These are phyloP conservation scores for Rostratula benghalensis DNA, from an alignment of 2,113 vertebrate species.

Conservation along the genomic window DNA sequence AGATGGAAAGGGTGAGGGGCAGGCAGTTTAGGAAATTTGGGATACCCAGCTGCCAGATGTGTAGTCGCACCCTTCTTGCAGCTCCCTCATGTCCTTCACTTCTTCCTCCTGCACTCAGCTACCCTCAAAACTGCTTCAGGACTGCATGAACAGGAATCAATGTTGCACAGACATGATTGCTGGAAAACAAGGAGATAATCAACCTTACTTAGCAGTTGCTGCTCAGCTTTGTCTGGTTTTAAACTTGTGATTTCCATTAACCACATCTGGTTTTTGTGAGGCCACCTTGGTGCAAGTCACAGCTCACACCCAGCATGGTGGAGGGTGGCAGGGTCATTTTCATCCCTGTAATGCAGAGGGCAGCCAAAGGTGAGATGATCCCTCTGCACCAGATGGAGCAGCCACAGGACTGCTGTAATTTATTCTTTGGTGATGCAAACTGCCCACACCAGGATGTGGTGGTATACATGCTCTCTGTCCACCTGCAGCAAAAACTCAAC, in stretches of 20 bases:
- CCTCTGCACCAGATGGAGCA: neutral
- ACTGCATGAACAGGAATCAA: conserved; percentile 40
- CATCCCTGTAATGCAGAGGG: neutral
- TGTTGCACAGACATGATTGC: conserved; percentile 77
- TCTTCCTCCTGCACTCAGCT: conserved; percentile 73
- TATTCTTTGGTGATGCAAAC: neutral
- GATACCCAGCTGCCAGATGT: conserved; percentile 61
- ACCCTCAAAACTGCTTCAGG: conserved; percentile 69
- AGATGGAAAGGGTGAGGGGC: conserved; percentile 70
- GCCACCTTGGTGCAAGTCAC: neutral
- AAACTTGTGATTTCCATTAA: conserved; percentile 11
- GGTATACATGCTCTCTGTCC: conserved; percentile 31
- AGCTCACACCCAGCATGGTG: neutral
- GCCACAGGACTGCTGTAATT: neutral
- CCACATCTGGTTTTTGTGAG: conserved; percentile 11
- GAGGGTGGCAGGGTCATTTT: neutral
- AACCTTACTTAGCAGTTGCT: neutral
- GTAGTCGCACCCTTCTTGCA: conserved; percentile 39
- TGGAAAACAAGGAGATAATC: conserved; percentile 23
- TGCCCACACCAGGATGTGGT: neutral
- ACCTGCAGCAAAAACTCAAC: conserved; percentile 39
- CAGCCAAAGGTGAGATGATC: neutral
- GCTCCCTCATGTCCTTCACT: conserved; percentile 49
- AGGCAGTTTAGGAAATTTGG: conserved; percentile 75
- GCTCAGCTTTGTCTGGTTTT: neutral